phyloP scores from a whole-genome alignment of 2,888 invertebrate genomes.

The Dasypolia templi region DNA sequence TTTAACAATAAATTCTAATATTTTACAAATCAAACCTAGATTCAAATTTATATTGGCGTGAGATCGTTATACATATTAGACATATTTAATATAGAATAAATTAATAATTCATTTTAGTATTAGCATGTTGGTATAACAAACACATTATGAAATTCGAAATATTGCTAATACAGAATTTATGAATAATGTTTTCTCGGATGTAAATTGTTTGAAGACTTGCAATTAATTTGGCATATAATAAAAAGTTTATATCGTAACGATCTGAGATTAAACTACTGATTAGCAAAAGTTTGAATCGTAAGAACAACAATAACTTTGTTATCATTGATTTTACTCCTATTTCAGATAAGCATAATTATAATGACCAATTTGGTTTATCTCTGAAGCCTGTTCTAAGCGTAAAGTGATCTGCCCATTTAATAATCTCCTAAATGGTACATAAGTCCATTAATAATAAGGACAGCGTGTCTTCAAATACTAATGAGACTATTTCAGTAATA shows the following conservation, averaged over 20 bases:
- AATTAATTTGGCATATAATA: constrained; percentile 8
- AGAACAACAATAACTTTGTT: constrained; percentile 18
- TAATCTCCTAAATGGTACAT: not conserved
- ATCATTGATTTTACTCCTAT: constrained; percentile 2
- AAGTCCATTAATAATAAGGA: not conserved
- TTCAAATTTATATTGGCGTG: constrained; percentile 22
- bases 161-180: constrained; percentile 4
- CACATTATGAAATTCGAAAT: not conserved
- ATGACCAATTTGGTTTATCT: not conserved
- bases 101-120: constrained; percentile 29
- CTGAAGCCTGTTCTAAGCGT: not conserved
- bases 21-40: constrained; percentile 23
- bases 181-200: constrained; percentile 13
- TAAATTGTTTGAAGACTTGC: not conserved
- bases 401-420: not conserved
- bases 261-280: constrained; percentile 35
- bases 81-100: too few relatives aligned
- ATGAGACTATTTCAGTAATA: not conserved
- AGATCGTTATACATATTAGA: constrained; percentile 12
- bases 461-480: not conserved
- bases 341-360: constrained; percentile 16
- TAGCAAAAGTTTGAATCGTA: constrained; percentile 14
- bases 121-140: constrained; percentile 26
- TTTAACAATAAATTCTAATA: constrained; percentile 8
- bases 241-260: constrained; percentile 15